Base-by-base conservation (phyloP, 2,113 vertebrate species). In the Gambusia holbrooki region DNA sequence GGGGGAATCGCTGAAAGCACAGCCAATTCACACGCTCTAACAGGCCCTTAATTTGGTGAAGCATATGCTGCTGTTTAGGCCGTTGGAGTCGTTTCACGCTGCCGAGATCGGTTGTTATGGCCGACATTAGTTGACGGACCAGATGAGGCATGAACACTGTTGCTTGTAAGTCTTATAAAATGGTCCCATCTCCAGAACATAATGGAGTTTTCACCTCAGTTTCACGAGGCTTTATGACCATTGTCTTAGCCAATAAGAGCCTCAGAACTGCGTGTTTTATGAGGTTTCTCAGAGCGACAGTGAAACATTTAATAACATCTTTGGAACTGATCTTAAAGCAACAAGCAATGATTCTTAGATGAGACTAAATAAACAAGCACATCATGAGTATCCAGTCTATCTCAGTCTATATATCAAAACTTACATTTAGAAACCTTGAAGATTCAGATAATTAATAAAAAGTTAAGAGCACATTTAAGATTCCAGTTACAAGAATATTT, bases 21-120 rank as follows among this genome's bases (percentile, higher is more conserved):
- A 87, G 81, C 83, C 88, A 88, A 83, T 87, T 86, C 86, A 79
- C 79, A 84, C 71, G 76, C 79, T 81, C 80, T 73, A 81, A 88
- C 84, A 81, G 78, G 67, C 84, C 60, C 74, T 84, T 91, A 78
- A 92, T 91, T 90, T 90, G 69, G 65, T 60, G 77, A 89, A 91
- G 88, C 90, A 92, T 91, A 90, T 92, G 91, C 83, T 74, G 61
- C 76, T 42, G 62, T 79, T 91, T 89, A 84, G 79, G 68, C 71
- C 75, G 84, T 85, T 90, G 87, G 83, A 90, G 77, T 71, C 60
- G 37, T 66, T 81, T 79, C 81, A 82, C 74, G 79, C 80, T 60
- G 75, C 76, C 83, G 77, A 77, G 83, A 82, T 84, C 37, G 29
- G 71, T 69, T 62, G 63, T 88, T 80, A 81, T 76, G 77, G 82